Percentiles rank a stretch among this genome's conserved stretches.
Conservation (phyloP, 2,113 vertebrate genomes). For the Peromyscus polionotus region DNA sequence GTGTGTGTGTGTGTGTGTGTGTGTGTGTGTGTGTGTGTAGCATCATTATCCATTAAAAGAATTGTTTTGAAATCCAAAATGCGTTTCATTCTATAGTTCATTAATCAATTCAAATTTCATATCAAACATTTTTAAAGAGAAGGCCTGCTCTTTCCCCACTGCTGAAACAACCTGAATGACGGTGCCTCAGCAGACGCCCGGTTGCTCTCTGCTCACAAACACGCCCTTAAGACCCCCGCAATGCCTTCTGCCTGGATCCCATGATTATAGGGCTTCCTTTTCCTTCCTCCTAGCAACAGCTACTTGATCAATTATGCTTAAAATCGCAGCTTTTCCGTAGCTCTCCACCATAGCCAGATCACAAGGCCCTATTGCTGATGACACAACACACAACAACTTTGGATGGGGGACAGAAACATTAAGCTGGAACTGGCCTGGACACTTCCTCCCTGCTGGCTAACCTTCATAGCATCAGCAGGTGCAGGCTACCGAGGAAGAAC, state of each 20-base stretch:
- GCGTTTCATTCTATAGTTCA: background rate
- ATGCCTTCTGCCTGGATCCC: background rate
- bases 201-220: background rate
- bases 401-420: background rate
- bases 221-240: background rate
- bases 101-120: slow-evolving; percentile 4
- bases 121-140: background rate
- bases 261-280: background rate
- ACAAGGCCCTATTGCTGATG: background rate
- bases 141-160: background rate
- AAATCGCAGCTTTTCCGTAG: background rate
- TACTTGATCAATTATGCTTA: background rate
- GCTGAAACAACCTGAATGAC: background rate
- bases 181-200: background rate
- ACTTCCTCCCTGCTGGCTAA: background rate
- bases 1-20: too few relatives aligned
- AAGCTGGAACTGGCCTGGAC: background rate
- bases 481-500: background rate
- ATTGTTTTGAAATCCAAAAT: background rate
- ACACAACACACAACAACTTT: background rate
- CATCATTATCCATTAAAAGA: background rate
- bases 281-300: slow-evolving; percentile 13
- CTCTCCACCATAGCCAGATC: background rate
- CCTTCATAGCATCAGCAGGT: background rate
- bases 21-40: too few relatives aligned